Evolutionary conservation across 2,113 vertebrate genomes (phyloP), one percentile per base, ranked within the genome.

Genomic region (Bucco capensis): DNA sequence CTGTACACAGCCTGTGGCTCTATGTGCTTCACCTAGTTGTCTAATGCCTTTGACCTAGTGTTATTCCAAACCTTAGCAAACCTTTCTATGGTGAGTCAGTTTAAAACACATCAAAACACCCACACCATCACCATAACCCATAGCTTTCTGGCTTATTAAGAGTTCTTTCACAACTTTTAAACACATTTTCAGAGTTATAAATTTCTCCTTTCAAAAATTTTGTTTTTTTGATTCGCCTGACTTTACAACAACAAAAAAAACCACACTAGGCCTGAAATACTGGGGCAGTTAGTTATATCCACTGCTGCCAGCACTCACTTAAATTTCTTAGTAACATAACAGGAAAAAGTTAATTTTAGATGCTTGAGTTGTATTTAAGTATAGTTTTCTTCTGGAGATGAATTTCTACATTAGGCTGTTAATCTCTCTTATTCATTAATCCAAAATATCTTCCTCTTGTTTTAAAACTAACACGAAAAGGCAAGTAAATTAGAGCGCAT

Each of bases 131-230:
- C 37, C 1, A 0, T 30, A 50, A 8, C 62, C 27, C 35, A 3
- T 8, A 38, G 16, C n/a, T 51, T 76, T 91, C 28, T 78, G 6
- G 19, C 8, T 58, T 73, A 47, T 31, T 40, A 56, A 47, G 54
- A 44, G 16, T 30, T 69, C 57, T 61, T 70, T 66, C 21, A 18
- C 10, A 71, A 46, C 3, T 2, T 49, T 51, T 21, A 69, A 54
- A 84, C 22, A 38, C 0, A 42, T n/a, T 66, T 66, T 54, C 30
- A 62, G 44, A 65, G 10, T 65, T 86, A 19, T n/a, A n/a, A n/a
- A n/a, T n/a, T n/a, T n/a, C n/a, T n/a, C 67, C 92, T 96, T 95
- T 95, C 91, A 80, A 95, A 94, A 5, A 33, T 44, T n/a, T n/a
- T n/a, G 75, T 64, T 76, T 49, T 93, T 94, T 90, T 93, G 40